These are phyloP conservation scores for Aricia agestis DNA, from an alignment of 1,140 invertebrate genomes.

Conservation along the genomic window DNA sequence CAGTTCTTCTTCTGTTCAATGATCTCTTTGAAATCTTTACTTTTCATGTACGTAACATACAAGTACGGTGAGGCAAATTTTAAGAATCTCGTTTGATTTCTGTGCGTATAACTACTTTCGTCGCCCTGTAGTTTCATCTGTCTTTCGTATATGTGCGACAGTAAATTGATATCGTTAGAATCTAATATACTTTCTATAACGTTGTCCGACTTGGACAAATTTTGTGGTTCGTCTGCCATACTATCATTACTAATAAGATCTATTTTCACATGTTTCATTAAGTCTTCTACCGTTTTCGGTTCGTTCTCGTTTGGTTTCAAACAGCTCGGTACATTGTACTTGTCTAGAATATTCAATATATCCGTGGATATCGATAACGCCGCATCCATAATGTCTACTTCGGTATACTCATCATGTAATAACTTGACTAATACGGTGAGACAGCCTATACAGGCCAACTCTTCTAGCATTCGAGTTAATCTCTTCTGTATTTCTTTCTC, in stretches of 20 bases:
- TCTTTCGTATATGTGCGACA: conserved; percentile 58
- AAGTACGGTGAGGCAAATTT: conserved; percentile 54
- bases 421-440: conserved; percentile 81
- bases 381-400: conserved; percentile 81
- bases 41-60: conserved; percentile 48
- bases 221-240: conserved; percentile 25
- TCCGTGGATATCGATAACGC: conserved; percentile 77
- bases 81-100: conserved; percentile 41
- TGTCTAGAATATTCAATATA: conserved; percentile 77
- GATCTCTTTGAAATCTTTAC: conserved; percentile 51
- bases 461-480: conserved; percentile 80
- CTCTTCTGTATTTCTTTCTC: conserved; percentile 81
- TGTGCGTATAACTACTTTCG: conserved; percentile 22
- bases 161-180: conserved; percentile 54
- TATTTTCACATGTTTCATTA: conserved; percentile 42
- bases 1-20: conserved; percentile 61
- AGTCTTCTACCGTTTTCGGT: conserved; percentile 40
- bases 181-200: conserved; percentile 66
- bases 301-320: conserved; percentile 43
- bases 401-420: conserved; percentile 80
- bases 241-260: conserved; percentile 25
- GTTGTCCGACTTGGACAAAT: conserved; percentile 38
- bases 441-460: conserved; percentile 80
- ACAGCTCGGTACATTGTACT: conserved; percentile 75
- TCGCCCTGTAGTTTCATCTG: conserved; percentile 47